These are phyloP conservation scores for Polydrusus pterygomalis DNA, from an alignment of 2,888 invertebrate species.

Conservation along the genomic window DNA sequence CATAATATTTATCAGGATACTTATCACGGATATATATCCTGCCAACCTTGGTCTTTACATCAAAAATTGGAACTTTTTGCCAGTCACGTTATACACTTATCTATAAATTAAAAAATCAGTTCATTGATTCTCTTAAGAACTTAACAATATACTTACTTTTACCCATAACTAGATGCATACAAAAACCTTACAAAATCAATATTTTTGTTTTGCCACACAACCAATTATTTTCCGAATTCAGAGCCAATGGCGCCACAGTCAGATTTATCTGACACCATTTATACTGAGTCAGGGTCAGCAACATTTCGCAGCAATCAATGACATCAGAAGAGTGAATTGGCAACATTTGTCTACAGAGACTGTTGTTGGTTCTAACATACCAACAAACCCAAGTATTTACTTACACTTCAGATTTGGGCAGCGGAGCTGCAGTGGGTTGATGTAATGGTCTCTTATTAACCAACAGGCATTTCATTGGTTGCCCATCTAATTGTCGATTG, in stretches of 20 bases:
- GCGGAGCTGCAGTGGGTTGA: constrained; percentile 75
- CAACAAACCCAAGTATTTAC: constrained; percentile 20
- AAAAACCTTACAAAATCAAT: constrained; percentile 5
- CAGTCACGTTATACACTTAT: too few relatives aligned
- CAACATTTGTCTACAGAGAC: not conserved
- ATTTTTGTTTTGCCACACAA: not conserved
- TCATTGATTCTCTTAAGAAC: not conserved
- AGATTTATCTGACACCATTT: not conserved
- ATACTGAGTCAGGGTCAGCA: not conserved
- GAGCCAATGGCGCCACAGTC: not conserved
- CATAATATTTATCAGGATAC: too few relatives aligned
- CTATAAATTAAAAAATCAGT: too few relatives aligned
- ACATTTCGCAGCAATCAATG: constrained; percentile 3
- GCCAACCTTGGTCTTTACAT: too few relatives aligned
- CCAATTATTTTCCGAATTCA: not conserved
- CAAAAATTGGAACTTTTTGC: too few relatives aligned
- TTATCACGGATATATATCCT: too few relatives aligned
- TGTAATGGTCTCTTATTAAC: constrained; percentile 84
- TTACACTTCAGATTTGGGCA: constrained; percentile 61
- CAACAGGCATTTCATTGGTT: constrained; percentile 93
- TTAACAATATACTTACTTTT: not conserved
- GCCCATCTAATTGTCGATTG: constrained; percentile 93
- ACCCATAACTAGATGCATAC: not conserved
- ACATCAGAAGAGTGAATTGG: not conserved
- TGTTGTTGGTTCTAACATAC: not conserved